A percentile compares a stretch with the other conserved stretches of the same genome.
These are phyloP conservation scores for Lucifuga dentata DNA, from an alignment of 2,113 vertebrate species.

Conservation along the genomic window DNA sequence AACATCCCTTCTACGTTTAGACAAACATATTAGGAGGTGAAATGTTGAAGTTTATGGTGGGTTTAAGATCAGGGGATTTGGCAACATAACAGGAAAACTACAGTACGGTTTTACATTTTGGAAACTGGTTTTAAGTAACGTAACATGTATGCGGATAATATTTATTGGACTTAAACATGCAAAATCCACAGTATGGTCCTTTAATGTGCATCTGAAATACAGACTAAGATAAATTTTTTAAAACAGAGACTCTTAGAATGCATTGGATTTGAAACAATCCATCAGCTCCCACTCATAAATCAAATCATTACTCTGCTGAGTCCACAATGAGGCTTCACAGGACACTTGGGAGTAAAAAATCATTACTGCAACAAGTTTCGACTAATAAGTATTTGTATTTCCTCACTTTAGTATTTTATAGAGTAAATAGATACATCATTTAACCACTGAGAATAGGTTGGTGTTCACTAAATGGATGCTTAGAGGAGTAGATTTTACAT, in stretches of 20 bases:
- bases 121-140: no score
- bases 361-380: slow-evolving; percentile 17
- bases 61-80: no score
- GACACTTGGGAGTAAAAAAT: slow-evolving; percentile 25
- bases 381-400: neutral
- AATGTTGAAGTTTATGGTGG: no score
- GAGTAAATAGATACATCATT: slow-evolving; percentile 33
- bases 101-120: no score
- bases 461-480: slow-evolving; percentile 8
- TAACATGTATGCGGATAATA: no score
- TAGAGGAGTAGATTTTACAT: slow-evolving; percentile 1
- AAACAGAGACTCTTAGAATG: slow-evolving; percentile 4
- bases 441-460: slow-evolving; percentile 21
- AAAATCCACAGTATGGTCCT: no score
- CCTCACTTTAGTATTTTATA: slow-evolving; percentile 37
- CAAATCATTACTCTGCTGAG: slow-evolving; percentile 12
- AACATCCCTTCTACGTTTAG: no score
- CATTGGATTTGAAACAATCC: slow-evolving; percentile 36
- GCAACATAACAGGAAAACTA: no score
- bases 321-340: slow-evolving; percentile 29
- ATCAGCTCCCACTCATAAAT: slow-evolving; percentile 48
- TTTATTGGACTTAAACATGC: no score
- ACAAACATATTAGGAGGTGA: no score
- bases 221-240: no score
- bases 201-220: no score